A percentile compares a stretch with the other conserved stretches of the same genome.
phyloP scores from a whole-genome alignment of 2,113 vertebrate species.

The Lamprotornis superbus region DNA sequence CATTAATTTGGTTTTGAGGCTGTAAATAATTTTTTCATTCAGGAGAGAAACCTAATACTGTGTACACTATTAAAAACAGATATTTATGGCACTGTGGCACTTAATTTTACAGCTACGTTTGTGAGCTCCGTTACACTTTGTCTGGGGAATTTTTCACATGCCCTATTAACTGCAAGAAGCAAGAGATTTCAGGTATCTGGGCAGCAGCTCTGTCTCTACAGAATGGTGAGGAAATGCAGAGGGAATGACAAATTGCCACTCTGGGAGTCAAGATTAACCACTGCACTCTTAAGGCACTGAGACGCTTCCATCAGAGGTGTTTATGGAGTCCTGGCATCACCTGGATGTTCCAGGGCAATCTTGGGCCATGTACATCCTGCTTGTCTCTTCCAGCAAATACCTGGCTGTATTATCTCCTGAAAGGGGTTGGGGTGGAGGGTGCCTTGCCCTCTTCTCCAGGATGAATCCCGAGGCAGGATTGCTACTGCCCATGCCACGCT shows the following conservation, averaged over 20 bases:
- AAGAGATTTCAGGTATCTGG: background rate
- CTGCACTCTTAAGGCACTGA: background rate
- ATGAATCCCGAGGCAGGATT: background rate
- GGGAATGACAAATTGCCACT: background rate
- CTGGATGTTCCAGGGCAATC: background rate
- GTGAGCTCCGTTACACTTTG: background rate
- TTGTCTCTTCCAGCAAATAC: background rate
- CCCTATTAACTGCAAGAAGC: background rate
- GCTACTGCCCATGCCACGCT: accelerated
- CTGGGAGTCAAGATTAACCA: background rate
- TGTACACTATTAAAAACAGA: background rate
- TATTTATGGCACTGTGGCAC: background rate
- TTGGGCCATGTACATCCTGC: accelerated
- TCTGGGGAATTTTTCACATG: background rate
- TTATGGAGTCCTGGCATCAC: background rate
- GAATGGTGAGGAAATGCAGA: background rate
- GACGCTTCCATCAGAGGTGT: background rate
- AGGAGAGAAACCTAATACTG: background rate
- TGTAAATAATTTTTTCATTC: conserved; percentile 9
- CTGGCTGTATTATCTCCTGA: background rate
- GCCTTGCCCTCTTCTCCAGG: background rate
- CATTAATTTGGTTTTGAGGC: background rate
- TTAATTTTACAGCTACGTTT: conserved; percentile 30
- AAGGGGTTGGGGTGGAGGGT: accelerated
- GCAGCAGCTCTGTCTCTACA: background rate